phyloP scores from a whole-genome alignment of 2,888 invertebrate genomes.

The Eilema caniola region DNA sequence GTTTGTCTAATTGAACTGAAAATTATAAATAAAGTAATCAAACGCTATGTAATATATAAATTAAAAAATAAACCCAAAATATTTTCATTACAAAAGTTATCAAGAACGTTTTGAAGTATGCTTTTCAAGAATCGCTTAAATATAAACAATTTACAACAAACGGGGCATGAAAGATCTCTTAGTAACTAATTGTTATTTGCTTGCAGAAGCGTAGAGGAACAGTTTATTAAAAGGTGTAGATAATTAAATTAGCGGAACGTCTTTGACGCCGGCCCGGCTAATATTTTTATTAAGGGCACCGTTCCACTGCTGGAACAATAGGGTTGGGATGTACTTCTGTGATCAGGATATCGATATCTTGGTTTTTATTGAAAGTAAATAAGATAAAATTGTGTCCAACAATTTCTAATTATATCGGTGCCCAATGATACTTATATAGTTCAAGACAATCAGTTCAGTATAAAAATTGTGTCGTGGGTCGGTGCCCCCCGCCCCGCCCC shows the following conservation, averaged over 20 bases:
- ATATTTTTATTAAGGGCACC: conserved; percentile 80
- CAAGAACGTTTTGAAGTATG: conserved; percentile 23
- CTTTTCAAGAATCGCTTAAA: conserved; percentile 36
- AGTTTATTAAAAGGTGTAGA: conserved; percentile 79
- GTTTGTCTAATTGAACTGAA: not conserved
- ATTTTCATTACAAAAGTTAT: conserved; percentile 13
- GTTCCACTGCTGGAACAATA: conserved; percentile 41
- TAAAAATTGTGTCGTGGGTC: no score
- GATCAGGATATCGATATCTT: conserved; percentile 4
- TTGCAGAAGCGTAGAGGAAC: conserved; percentile 60
- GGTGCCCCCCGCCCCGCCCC: no score
- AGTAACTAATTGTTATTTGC: conserved; percentile 72
- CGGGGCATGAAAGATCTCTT: conserved; percentile 52
- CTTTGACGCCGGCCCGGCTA: conserved; percentile 79
- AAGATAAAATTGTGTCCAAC: no score
- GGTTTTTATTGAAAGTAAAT: not conserved
- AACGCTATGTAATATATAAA: not conserved
- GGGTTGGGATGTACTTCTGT: conserved; percentile 21
- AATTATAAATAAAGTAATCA: not conserved
- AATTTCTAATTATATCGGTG: no score
- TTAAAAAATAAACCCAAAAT: not conserved
- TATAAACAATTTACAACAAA: conserved; percentile 47
- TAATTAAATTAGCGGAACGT: conserved; percentile 84
- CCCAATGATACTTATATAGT: no score
- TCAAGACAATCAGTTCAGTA: no score